Base-by-base conservation (phyloP, 2,797 vertebrate species). In the Poecilia picta region DNA sequence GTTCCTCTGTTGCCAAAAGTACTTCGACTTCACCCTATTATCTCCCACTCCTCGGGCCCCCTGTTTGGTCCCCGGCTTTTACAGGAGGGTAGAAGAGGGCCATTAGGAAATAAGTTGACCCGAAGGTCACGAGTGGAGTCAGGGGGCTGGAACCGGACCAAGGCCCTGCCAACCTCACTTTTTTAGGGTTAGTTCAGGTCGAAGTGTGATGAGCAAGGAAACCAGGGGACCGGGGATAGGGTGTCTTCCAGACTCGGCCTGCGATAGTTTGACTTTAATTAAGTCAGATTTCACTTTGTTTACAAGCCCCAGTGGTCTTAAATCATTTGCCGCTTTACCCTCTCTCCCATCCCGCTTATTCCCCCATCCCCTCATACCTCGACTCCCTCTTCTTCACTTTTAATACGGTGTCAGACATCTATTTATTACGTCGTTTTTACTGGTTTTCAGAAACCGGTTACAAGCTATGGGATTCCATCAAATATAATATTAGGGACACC, bases 61-160 rank as follows among this genome's bases (percentile, higher is more conserved):
- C 85, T 76, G 87, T 94, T 95, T 93, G 93, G 91, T 93, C 88
- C 91, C 75, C 83, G 86, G 87, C 80, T 92, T 96, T 96, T 96
- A 96, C 96, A 87, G 88, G 92, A 92, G 95, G 95, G 94, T 96
- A 95, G 90, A 57, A 88, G 94, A 95, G 94, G 96, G 95, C 91
- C 95, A 95, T 89, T 89, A 96, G 96, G 96, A 96, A 96, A 96
- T 96, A 95, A 96, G 95, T 86, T 94, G 95, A 96, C 96, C 96
- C 80, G 81, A 11, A 86, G 95, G 96, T 96, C 94, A 94, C 10
- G n/a, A 86, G 85, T 87, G 85, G 91, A 95, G 94, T 95, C 94
- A 93, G 86, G 87, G 91, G 92, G 92, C 86, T 94, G 89, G 89
- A 88, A 91, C 89, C 62, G 92, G 93, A 93, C 91, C 79, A 49